These are phyloP conservation scores for Monopterus albus DNA, from an alignment of 2,113 vertebrate genomes.

Conservation along the genomic window DNA sequence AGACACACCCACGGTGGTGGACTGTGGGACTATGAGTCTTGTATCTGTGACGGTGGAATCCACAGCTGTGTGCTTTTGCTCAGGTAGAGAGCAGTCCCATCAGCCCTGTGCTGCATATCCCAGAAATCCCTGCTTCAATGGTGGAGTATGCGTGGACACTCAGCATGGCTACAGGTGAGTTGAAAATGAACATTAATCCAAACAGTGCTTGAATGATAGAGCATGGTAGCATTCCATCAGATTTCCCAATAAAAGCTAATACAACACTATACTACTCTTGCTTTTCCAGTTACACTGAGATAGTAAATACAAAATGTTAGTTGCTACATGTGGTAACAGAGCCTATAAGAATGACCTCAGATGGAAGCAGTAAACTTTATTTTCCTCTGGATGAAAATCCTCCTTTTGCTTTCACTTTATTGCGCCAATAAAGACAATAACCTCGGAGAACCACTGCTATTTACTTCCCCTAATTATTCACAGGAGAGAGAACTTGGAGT, in stretches of 20 bases:
- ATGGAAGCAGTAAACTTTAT: neutral
- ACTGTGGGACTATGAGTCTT: conserved; percentile 82
- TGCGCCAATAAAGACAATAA: neutral
- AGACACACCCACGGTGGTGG: conserved; percentile 81
- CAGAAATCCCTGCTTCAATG: conserved; percentile 87
- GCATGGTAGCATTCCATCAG: no score
- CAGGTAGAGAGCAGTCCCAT: conserved; percentile 79
- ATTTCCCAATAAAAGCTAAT: neutral
- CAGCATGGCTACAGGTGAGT: conserved; percentile 88
- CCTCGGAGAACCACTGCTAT: neutral
- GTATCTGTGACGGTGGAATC: conserved; percentile 81
- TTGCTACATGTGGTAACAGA: no score
- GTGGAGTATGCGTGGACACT: conserved; percentile 85
- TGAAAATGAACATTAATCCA: neutral
- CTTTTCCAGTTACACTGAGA: neutral
- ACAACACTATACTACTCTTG: neutral
- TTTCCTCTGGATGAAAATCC: neutral
- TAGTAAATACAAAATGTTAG: no score
- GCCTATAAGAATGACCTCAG: no score
- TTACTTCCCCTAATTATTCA: neutral
- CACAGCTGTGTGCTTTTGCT: conserved; percentile 78
- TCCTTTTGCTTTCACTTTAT: neutral
- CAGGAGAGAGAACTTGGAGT: neutral
- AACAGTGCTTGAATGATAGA: neutral
- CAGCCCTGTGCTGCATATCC: conserved; percentile 85